A percentile compares a stretch with the other conserved stretches of the same genome.
Conservation (phyloP, 2,888 invertebrate species). For the Euplexia lucipara region DNA sequence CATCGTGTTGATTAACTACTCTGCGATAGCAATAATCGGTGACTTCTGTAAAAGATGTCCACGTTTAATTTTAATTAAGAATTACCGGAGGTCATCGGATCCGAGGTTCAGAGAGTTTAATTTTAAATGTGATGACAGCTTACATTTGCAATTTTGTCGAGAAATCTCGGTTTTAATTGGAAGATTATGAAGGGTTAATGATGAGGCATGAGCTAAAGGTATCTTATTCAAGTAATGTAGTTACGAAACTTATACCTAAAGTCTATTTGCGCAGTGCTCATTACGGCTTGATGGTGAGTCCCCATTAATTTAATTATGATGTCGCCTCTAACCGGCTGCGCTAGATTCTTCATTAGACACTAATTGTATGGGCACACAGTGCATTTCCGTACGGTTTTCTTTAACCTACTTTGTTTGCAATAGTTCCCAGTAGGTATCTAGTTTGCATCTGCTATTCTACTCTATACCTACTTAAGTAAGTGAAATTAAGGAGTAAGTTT, state of each 20-base stretch:
- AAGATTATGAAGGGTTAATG: slow-evolving; percentile 40
- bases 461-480: too few species aligned
- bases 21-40: slow-evolving; percentile 30
- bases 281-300: slow-evolving; percentile 45
- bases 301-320: slow-evolving; percentile 65
- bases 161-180: slow-evolving; percentile 55
- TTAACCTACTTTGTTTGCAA: slow-evolving; percentile 37
- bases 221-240: slow-evolving; percentile 31
- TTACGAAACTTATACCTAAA: slow-evolving; percentile 18
- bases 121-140: slow-evolving; percentile 32
- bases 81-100: slow-evolving; percentile 29
- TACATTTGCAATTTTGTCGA: slow-evolving; percentile 30
- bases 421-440: slow-evolving; percentile 1
- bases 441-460: not conserved
- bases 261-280: slow-evolving; percentile 48
- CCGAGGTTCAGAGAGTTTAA: slow-evolving; percentile 17
- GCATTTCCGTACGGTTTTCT: slow-evolving; percentile 44
- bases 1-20: slow-evolving; percentile 57
- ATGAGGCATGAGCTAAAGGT: slow-evolving; percentile 17
- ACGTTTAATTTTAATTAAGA: slow-evolving; percentile 54
- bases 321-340: slow-evolving; percentile 48
- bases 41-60: slow-evolving; percentile 16
- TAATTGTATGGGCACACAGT: slow-evolving; percentile 56
- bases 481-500: too few species aligned
- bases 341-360: slow-evolving; percentile 61